Evolutionary conservation across 2,113 vertebrate species (phyloP).

Genomic region (Hypanus sabinus): DNA sequence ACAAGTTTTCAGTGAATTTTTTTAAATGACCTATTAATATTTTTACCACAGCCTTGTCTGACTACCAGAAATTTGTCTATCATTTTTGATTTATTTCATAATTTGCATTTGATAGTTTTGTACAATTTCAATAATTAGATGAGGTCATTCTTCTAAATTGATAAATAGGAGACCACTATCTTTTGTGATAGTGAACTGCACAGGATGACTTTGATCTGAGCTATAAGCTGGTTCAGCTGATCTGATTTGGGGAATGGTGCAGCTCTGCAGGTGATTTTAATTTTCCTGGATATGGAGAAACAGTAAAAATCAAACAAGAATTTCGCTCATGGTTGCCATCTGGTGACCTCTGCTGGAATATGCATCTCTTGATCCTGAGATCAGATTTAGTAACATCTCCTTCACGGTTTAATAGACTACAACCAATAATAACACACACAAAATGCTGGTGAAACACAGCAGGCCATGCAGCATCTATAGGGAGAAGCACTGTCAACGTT

Average conservation of each 20-base stretch:
- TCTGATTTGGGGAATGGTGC: neutral
- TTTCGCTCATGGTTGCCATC: neutral
- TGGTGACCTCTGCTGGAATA: neutral
- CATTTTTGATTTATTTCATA: neutral
- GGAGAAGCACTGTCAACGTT: too few species aligned
- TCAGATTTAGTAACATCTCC: neutral
- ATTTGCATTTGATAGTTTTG: neutral
- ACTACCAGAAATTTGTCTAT: neutral
- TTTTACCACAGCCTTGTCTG: neutral
- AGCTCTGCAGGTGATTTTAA: neutral
- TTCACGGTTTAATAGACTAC: neutral
- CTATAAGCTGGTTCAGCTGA: neutral
- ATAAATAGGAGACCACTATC: neutral
- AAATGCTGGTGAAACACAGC: too few species aligned
- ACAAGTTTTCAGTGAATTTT: neutral
- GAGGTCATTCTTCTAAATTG: neutral
- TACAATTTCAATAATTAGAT: neutral
- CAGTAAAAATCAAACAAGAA: neutral
- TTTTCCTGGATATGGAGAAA: neutral
- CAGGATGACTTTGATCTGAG: neutral
- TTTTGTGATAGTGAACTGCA: neutral
- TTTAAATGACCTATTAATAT: neutral
- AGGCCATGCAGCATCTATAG: too few species aligned
- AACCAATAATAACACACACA: too few species aligned
- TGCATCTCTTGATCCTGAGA: neutral